Conservation (phyloP, 2,888 invertebrate genomes). For the Galerucella calmariensis region DNA sequence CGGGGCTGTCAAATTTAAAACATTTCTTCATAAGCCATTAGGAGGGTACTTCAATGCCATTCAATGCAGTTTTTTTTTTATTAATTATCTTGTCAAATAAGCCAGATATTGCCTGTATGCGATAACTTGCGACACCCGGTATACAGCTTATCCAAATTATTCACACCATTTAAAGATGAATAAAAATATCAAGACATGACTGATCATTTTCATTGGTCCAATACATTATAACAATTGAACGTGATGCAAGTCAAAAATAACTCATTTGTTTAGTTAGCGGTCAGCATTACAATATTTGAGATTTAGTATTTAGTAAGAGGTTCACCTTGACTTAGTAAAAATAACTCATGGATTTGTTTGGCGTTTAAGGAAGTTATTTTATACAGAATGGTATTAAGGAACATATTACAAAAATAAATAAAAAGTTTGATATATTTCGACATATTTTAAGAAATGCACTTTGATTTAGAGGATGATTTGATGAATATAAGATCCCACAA, state of each 20-base stretch:
- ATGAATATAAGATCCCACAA: no score
- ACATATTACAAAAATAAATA: background rate
- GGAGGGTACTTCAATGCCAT: no score
- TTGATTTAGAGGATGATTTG: no score
- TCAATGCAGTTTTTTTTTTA: no score
- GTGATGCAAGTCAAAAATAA: background rate
- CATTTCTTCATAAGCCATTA: no score
- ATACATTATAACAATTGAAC: background rate
- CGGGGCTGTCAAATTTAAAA: no score
- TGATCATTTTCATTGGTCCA: background rate
- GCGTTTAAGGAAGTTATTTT: background rate
- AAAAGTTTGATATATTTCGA: background rate
- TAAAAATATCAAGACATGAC: background rate
- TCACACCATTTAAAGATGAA: background rate
- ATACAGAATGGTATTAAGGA: background rate
- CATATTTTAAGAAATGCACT: background rate
- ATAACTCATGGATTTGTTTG: background rate
- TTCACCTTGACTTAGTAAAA: constrained; percentile 29
- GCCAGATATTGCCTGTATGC: no score
- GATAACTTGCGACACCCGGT: no score
- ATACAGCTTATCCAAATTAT: background rate
- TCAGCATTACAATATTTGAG: background rate
- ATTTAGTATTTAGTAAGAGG: constrained; percentile 16
- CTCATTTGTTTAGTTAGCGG: background rate
- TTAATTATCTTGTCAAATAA: no score